Conservation (phyloP, 30 jellyfish, hydroid and myxozoan genomes). For the Aurelia aurita region DNA sequence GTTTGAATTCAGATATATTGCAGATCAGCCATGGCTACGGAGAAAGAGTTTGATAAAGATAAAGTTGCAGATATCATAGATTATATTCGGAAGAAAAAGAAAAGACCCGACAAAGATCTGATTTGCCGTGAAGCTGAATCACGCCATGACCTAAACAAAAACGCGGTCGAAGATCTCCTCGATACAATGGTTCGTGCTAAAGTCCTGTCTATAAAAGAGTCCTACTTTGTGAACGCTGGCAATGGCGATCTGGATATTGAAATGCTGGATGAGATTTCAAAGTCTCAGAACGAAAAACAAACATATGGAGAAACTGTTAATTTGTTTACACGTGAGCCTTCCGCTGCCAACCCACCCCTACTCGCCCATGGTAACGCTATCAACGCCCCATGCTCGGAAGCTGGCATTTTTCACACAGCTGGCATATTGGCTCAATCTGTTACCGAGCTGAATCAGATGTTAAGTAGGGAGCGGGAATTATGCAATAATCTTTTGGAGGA, state of each 20-base stretch:
- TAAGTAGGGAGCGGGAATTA: too few relatives aligned
- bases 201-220: background rate
- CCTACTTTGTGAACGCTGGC: constrained; percentile 12
- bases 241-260: background rate
- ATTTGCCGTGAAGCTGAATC: constrained; percentile 23
- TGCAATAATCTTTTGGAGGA: too few relatives aligned
- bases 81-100: background rate
- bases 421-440: background rate
- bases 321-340: background rate
- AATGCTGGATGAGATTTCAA: background rate
- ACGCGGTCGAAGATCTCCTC: background rate
- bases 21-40: background rate
- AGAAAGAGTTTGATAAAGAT: background rate
- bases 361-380: background rate
- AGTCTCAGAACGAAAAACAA: background rate
- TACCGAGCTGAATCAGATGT: too few relatives aligned
- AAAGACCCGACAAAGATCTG: constrained; percentile 14
- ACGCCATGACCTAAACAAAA: constrained; percentile 14
- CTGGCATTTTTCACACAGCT: background rate
- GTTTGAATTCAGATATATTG: too few relatives aligned
- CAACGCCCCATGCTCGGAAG: background rate
- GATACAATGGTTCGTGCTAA: constrained; percentile 2
- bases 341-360: background rate
- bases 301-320: background rate
- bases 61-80: background rate